Evolutionary conservation across 2,888 invertebrate genomes (phyloP).

Genomic region (Zhuqinia jingwanae): DNA sequence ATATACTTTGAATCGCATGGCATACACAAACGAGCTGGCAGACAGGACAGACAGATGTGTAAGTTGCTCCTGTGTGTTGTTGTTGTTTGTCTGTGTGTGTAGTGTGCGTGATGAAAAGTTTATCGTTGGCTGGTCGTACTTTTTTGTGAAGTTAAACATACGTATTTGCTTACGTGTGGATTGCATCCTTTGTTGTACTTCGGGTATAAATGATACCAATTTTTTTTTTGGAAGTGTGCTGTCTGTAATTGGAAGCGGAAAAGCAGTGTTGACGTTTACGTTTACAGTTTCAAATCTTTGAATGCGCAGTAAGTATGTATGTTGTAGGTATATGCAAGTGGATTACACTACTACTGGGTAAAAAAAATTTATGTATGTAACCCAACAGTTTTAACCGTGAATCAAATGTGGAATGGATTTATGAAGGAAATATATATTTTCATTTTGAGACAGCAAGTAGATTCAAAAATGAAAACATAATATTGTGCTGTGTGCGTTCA

Average conservation of each 20-base stretch:
- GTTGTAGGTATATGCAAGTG: no score
- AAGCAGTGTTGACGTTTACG: background rate
- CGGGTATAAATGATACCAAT: background rate
- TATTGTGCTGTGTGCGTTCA: conserved; percentile 19
- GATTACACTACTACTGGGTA: no score
- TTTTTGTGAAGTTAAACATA: conserved; percentile 3
- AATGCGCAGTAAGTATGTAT: background rate
- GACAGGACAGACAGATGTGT: conserved; percentile 52
- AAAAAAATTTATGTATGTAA: no score
- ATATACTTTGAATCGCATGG: background rate
- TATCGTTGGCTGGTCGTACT: conserved; percentile 23
- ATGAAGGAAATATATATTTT: conserved; percentile 29
- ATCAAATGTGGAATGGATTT: no score
- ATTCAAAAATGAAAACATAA: conserved; percentile 32
- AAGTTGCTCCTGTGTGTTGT: conserved; percentile 5
- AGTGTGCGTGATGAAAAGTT: conserved; percentile 26
- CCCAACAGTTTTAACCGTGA: no score
- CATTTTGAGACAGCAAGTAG: background rate
- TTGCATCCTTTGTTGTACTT: background rate
- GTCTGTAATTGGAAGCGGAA: conserved; percentile 2
- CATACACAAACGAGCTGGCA: conserved; percentile 42
- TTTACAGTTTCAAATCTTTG: background rate
- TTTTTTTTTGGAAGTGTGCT: background rate
- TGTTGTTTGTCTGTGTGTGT: no score
- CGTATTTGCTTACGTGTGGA: background rate